These are phyloP conservation scores for Thalassophryne amazonica DNA, from an alignment of 2,797 vertebrate genomes.

Conservation along the genomic window DNA sequence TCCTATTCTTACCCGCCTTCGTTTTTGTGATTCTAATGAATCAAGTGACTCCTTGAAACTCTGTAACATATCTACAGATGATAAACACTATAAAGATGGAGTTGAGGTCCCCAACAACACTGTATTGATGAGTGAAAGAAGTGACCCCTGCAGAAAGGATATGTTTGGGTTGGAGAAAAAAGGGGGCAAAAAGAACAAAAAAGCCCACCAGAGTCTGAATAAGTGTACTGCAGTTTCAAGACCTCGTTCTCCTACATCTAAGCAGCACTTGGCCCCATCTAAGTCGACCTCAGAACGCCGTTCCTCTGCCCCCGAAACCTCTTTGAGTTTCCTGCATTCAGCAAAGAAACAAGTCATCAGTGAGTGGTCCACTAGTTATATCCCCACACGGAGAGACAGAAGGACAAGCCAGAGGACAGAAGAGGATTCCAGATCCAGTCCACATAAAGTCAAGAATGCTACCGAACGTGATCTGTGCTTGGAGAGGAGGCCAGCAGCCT, in stretches of 20 bases:
- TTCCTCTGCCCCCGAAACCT: too few relatives aligned
- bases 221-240: too few relatives aligned
- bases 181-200: too few relatives aligned
- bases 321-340: not conserved
- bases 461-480: fast-evolving
- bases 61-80: not conserved
- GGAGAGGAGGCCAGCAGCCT: not conserved
- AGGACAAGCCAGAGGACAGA: not conserved
- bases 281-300: not conserved
- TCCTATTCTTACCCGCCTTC: not conserved
- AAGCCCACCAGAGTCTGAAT: too few relatives aligned
- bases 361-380: not conserved
- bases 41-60: not conserved
- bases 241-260: not conserved
- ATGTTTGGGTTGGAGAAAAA: too few relatives aligned
- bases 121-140: too few relatives aligned
- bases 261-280: not conserved
- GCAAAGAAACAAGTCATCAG: not conserved
- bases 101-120: too few relatives aligned
- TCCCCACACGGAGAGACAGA: not conserved
- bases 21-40: not conserved
- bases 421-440: not conserved
- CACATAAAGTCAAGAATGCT: too few relatives aligned
- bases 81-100: not conserved
- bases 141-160: too few relatives aligned